Percentiles rank a stretch among this genome's conserved stretches.
Conservation (phyloP, 37 sponge, comb jelly and placozoan genomes). For the Petrosia ficiformis region DNA sequence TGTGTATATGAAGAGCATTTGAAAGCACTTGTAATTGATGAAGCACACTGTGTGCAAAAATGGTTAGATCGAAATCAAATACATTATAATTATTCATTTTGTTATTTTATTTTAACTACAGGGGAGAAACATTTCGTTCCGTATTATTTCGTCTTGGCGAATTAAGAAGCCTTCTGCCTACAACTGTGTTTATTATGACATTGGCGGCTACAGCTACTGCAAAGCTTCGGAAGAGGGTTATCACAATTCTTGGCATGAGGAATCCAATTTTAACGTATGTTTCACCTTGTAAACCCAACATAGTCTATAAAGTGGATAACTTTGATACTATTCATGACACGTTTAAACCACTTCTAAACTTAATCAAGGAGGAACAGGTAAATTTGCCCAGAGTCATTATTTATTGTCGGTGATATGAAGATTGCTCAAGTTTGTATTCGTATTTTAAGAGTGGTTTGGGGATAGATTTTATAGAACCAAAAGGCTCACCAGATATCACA, state of each 20-base stretch:
- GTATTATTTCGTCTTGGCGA: conserved; percentile 25
- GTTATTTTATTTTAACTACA: not conserved
- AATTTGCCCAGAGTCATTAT: not conserved
- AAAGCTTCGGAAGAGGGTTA: not conserved
- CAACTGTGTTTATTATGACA: conserved; percentile 26
- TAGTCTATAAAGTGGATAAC: conserved; percentile 10
- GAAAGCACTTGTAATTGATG: not conserved
- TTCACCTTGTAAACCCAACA: conserved; percentile 17
- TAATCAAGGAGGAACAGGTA: not conserved
- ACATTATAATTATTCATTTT: not conserved
- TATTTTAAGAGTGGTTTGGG: not conserved
- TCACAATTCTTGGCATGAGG: conserved; percentile 13
- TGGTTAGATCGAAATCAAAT: not conserved
- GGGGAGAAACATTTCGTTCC: conserved; percentile 21
- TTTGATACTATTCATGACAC: conserved; percentile 10
- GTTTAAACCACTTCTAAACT: not conserved
- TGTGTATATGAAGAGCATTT: not conserved
- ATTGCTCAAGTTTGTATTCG: not conserved
- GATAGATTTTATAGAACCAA: not conserved
- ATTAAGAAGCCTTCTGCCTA: conserved; percentile 33
- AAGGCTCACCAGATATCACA: not conserved
- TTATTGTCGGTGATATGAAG: not conserved
- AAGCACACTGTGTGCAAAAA: not conserved
- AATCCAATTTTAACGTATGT: not conserved
- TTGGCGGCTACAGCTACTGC: conserved; percentile 36